Conservation (phyloP, 1,140 invertebrate genomes). For the Bombus waltoni region DNA sequence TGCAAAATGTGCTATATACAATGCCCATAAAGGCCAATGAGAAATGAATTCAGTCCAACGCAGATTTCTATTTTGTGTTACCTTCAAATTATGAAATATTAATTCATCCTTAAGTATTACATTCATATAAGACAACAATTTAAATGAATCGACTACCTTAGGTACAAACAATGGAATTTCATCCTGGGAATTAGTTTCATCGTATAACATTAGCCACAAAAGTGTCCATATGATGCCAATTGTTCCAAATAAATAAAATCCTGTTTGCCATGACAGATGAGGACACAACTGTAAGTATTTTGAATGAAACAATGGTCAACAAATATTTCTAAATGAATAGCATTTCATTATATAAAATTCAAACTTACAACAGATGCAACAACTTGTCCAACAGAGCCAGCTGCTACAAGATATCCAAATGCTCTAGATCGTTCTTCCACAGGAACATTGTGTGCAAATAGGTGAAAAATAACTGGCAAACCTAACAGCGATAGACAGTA, state of each 20-base stretch:
- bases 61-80: constrained; percentile 83
- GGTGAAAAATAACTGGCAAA: constrained; percentile 91
- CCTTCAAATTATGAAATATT: constrained; percentile 74
- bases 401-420: constrained; percentile 90
- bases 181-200: constrained; percentile 84
- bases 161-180: constrained; percentile 87
- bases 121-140: not conserved
- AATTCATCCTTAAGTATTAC: not conserved
- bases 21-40: constrained; percentile 90
- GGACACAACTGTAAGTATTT: constrained; percentile 82
- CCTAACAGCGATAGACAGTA: constrained; percentile 81
- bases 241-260: constrained; percentile 89
- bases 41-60: constrained; percentile 88
- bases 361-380: constrained; percentile 87
- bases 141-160: constrained; percentile 82
- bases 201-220: constrained; percentile 87
- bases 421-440: constrained; percentile 89
- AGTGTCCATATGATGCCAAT: constrained; percentile 89
- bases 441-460: constrained; percentile 90
- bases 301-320: constrained; percentile 3
- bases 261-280: constrained; percentile 87
- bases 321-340: not conserved
- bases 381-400: constrained; percentile 90
- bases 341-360: not conserved
- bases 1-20: constrained; percentile 91